Percentiles rank a stretch among this genome's conserved stretches.
phyloP scores from a whole-genome alignment of 2,797 vertebrate species.

The Lepus oiostolus region DNA sequence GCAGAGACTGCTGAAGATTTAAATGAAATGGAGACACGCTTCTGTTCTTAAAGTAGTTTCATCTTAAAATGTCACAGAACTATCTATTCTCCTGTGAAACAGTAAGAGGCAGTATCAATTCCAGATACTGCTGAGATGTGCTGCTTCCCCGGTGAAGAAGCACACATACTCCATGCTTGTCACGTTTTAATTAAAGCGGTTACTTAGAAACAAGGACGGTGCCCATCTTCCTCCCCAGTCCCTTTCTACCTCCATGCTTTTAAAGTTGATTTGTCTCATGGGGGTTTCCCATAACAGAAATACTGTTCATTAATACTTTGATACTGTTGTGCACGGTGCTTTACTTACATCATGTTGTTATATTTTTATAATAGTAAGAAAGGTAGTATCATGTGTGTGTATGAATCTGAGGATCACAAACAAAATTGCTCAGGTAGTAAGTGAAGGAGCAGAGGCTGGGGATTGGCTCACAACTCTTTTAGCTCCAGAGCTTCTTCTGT shows the following conservation, averaged over 20 bases:
- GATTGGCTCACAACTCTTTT: background rate
- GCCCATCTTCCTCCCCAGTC: background rate
- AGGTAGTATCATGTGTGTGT: no score
- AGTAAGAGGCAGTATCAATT: constrained; percentile 70
- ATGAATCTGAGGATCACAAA: background rate
- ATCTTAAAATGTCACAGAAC: background rate
- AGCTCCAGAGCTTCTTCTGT: background rate
- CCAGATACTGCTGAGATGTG: background rate
- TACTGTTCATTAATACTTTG: background rate
- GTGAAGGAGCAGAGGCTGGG: background rate
- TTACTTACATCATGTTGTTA: background rate
- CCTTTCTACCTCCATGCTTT: background rate
- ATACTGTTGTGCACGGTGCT: background rate
- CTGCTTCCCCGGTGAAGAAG: background rate
- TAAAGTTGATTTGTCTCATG: background rate
- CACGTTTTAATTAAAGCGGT: background rate
- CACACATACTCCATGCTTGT: background rate
- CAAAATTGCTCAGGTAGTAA: background rate
- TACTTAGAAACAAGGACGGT: background rate
- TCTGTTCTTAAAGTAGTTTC: background rate
- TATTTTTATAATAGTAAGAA: background rate
- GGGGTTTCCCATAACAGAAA: background rate
- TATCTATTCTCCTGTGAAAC: constrained; percentile 49
- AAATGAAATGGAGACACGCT: background rate
- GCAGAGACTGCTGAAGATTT: background rate